A percentile compares a stretch with the other conserved stretches of the same genome.
Conservation (phyloP, 2,888 invertebrate genomes). For the Lasioglossum figueresi region DNA sequence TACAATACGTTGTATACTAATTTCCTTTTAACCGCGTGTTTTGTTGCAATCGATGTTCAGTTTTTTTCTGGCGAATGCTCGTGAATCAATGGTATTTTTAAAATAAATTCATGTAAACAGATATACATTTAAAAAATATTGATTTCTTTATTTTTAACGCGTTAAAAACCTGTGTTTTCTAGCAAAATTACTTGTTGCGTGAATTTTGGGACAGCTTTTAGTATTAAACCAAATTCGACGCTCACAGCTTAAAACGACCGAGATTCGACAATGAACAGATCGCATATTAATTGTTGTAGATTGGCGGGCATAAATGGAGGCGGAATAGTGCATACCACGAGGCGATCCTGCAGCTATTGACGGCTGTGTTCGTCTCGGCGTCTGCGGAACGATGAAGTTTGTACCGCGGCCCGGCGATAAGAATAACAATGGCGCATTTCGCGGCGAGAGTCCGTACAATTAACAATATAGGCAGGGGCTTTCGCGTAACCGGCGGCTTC, state of each 20-base stretch:
- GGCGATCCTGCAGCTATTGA: not conserved
- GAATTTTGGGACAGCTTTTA: no score
- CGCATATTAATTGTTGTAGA: no score
- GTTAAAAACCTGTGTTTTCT: no score
- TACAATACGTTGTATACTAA: no score
- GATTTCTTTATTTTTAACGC: no score
- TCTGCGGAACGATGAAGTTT: not conserved
- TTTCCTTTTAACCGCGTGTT: no score
- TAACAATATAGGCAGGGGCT: conserved; percentile 37
- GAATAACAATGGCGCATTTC: conserved; percentile 22
- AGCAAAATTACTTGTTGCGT: no score
- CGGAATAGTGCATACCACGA: not conserved
- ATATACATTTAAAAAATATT: no score
- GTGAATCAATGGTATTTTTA: no score
- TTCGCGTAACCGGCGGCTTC: conserved; percentile 19
- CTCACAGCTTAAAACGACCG: not conserved
- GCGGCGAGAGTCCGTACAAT: conserved; percentile 12
- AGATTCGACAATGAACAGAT: not conserved
- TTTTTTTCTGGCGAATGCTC: no score
- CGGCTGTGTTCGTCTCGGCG: not conserved
- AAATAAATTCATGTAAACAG: no score
- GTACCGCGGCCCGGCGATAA: conserved; percentile 2
- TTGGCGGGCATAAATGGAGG: not conserved
- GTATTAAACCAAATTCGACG: not conserved
- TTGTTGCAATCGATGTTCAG: no score